These are phyloP conservation scores for Acronicta aceris DNA, from an alignment of 2,888 invertebrate species.

Conservation along the genomic window DNA sequence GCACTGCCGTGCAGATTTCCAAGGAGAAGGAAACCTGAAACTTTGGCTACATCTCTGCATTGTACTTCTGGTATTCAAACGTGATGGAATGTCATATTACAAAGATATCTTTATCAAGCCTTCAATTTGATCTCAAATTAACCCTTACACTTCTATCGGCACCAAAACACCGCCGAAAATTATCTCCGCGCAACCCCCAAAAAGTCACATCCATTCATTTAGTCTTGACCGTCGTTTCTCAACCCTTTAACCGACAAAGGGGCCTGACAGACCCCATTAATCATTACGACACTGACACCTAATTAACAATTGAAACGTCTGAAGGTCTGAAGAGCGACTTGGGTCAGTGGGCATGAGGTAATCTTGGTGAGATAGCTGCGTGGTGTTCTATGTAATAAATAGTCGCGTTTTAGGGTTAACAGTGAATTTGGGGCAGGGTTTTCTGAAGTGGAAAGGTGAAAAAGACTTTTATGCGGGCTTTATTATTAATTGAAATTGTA, in stretches of 20 bases:
- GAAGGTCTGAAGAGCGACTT: conserved; percentile 50
- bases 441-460: conserved; percentile 4
- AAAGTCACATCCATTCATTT: conserved; percentile 58
- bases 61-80: no score
- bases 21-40: no score
- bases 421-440: conserved; percentile 5
- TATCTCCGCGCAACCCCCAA: conserved; percentile 41
- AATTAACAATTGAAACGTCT: conserved; percentile 69
- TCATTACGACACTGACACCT: conserved; percentile 63
- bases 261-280: conserved; percentile 62
- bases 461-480: not conserved
- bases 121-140: no score
- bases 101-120: no score
- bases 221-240: conserved; percentile 60
- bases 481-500: no score
- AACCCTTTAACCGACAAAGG: conserved; percentile 62
- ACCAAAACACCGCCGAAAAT: conserved; percentile 44
- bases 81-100: no score
- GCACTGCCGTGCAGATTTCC: no score
- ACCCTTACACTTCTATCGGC: conserved; percentile 12
- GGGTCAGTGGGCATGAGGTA: conserved; percentile 60
- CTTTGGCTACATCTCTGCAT: no score
- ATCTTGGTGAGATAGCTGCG: conserved; percentile 46
- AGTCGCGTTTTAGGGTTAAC: conserved; percentile 15
- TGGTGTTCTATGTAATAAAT: conserved; percentile 33